Evolutionary conservation across 2,113 vertebrate species (phyloP).

Genomic region (Prochilodus magdalenae): DNA sequence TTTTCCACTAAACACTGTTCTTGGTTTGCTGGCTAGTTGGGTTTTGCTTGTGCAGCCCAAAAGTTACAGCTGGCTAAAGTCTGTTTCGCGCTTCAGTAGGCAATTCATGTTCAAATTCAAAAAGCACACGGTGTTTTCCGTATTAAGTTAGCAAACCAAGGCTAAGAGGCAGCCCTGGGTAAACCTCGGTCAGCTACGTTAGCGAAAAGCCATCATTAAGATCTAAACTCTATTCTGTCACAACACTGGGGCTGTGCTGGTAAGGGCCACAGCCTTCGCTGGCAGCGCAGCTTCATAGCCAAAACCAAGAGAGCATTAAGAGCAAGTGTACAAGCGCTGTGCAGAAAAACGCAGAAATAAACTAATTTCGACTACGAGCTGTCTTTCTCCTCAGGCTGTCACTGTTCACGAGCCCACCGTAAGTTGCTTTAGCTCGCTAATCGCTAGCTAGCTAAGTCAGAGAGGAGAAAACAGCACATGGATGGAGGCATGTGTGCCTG

Average conservation of each 20-base stretch:
- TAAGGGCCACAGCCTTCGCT: background rate
- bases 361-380: background rate
- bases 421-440: conserved; percentile 26
- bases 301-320: background rate
- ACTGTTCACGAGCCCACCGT: background rate
- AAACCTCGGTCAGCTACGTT: background rate
- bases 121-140: background rate
- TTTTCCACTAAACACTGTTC: background rate
- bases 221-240: conserved; percentile 31
- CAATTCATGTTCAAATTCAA: rapidly evolving
- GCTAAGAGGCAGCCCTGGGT: background rate
- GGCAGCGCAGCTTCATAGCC: background rate
- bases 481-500: conserved; percentile 56
- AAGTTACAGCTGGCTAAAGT: background rate
- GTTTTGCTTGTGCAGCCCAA: background rate
- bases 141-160: background rate
- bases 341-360: background rate
- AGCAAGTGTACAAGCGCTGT: background rate
- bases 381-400: background rate
- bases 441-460: conserved; percentile 22
- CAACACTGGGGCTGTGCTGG: conserved; percentile 4
- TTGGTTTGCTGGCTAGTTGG: background rate
- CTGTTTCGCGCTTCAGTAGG: background rate
- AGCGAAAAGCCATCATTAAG: background rate
- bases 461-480: conserved; percentile 59